Conservation (phyloP, 92 coral and sea anemone species). For the Palythoa grandiflora region DNA sequence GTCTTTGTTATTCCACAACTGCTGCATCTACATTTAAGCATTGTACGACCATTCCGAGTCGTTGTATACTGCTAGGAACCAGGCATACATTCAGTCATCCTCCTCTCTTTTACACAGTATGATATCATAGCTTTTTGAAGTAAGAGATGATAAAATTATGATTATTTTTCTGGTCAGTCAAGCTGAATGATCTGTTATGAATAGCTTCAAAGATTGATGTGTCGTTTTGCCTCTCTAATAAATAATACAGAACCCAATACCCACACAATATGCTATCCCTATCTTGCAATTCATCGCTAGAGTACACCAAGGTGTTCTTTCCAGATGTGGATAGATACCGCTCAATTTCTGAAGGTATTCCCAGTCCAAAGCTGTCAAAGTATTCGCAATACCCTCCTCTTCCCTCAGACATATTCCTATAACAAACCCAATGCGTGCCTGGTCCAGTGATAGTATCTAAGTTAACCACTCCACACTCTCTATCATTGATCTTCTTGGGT, state of each 20-base stretch:
- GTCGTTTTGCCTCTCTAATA: background rate
- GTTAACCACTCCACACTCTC: conserved; percentile 42
- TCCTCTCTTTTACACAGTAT: background rate
- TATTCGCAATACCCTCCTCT: background rate
- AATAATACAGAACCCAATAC: background rate
- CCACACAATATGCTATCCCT: background rate
- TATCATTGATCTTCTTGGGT: background rate
- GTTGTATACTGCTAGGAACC: background rate
- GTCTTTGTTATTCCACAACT: background rate
- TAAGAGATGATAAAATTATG: background rate
- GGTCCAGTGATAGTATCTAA: background rate
- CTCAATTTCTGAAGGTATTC: background rate
- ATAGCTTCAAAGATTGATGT: background rate
- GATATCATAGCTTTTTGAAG: background rate
- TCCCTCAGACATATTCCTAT: conserved; percentile 33
- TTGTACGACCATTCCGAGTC: background rate
- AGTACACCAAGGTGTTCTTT: background rate
- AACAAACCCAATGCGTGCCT: conserved; percentile 36
- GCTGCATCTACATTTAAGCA: background rate
- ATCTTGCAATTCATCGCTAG: background rate
- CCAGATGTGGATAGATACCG: background rate
- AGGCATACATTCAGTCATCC: background rate
- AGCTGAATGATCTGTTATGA: background rate
- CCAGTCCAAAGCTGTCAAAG: conserved; percentile 6
- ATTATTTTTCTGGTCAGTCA: background rate